These are phyloP conservation scores for Ladona fulva DNA, from an alignment of 1,140 invertebrate genomes.

Conservation along the genomic window DNA sequence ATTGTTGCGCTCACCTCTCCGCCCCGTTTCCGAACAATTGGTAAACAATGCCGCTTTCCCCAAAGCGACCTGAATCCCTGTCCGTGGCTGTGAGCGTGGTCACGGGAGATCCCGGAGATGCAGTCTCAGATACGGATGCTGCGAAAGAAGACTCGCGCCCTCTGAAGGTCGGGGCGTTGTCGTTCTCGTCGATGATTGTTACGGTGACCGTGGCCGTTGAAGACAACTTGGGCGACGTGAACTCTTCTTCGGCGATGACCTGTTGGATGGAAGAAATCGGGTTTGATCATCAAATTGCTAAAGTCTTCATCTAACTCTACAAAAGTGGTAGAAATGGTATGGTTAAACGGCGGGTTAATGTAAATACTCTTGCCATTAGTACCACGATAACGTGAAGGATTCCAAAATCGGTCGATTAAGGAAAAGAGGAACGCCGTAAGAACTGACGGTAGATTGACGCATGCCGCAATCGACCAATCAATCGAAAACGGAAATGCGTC, in stretches of 20 bases:
- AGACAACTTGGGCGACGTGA: conserved; percentile 61
- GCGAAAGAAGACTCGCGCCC: conserved; percentile 56
- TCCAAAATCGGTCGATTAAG: too few species aligned
- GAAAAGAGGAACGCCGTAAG: too few species aligned
- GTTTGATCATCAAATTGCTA: too few species aligned
- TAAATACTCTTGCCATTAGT: too few species aligned
- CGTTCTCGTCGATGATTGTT: conserved; percentile 77
- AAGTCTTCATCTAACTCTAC: too few species aligned
- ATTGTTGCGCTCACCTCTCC: conserved; percentile 43
- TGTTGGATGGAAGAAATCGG: conserved; percentile 33
- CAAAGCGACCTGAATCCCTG: conserved; percentile 68
- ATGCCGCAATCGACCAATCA: too few species aligned
- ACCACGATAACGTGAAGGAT: too few species aligned
- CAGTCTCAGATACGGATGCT: conserved; percentile 60
- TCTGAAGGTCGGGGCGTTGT: conserved; percentile 75
- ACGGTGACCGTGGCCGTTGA: conserved; percentile 83
- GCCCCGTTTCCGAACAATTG: conserved; percentile 72
- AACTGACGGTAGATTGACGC: too few species aligned
- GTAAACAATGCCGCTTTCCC: conserved; percentile 74
- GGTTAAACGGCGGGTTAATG: too few species aligned
- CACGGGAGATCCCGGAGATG: conserved; percentile 57
- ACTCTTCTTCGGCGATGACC: conserved; percentile 73
- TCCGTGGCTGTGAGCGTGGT: conserved; percentile 71
- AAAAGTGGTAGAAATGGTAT: too few species aligned
- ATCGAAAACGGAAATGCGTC: too few species aligned